phyloP scores from a whole-genome alignment of 1,140 invertebrate species.

The Calliphora vicina region DNA sequence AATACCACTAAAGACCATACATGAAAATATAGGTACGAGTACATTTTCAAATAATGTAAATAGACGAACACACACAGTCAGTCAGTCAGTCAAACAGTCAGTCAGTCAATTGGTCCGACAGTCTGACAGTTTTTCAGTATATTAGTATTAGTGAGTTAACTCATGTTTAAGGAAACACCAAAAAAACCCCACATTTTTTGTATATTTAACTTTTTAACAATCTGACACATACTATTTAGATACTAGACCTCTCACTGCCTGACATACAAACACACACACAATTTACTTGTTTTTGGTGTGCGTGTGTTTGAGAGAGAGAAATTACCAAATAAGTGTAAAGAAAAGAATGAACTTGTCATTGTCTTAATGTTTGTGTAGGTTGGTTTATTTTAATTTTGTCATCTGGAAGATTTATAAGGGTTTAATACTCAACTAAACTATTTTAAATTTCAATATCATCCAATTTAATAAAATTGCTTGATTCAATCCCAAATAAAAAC shows the following conservation, averaged over 20 bases:
- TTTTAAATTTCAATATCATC: not conserved
- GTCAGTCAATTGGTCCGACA: not conserved
- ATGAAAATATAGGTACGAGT: no score
- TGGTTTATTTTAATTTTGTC: not conserved
- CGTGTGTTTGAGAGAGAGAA: no score
- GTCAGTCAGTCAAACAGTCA: not conserved
- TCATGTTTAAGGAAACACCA: not conserved
- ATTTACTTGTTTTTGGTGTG: no score
- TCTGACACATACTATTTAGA: no score
- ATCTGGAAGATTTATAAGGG: not conserved
- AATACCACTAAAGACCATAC: not conserved
- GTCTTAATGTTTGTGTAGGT: not conserved
- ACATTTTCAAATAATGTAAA: not conserved
- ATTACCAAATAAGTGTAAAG: not conserved
- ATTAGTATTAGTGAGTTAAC: not conserved
- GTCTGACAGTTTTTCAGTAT: not conserved
- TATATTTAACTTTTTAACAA: constrained; percentile 2
- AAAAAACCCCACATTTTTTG: not conserved
- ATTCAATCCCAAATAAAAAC: not conserved
- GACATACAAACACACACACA: no score
- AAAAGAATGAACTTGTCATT: constrained; percentile 1
- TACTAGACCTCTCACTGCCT: no score
- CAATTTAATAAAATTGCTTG: not conserved
- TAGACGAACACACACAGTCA: not conserved
- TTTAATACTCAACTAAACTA: not conserved